A percentile compares a stretch with the other conserved stretches of the same genome.
Evolutionary conservation across 2,797 vertebrate species (phyloP).

Genomic region (Pachyuromys duprasi): DNA sequence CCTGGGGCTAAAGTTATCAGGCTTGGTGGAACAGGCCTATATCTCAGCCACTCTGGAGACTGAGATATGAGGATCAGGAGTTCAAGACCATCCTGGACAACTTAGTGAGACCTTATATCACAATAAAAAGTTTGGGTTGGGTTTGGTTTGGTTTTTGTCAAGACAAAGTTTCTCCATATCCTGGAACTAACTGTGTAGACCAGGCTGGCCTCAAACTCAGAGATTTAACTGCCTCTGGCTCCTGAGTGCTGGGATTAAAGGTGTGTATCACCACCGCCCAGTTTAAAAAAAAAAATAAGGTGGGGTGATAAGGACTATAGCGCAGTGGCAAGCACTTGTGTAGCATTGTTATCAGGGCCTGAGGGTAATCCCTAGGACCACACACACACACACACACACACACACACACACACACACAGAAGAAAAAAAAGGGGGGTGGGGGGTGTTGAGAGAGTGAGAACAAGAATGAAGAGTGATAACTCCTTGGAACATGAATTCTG

Average conservation of each 20-base stretch:
- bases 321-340: not conserved
- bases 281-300: not conserved
- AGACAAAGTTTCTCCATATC: not conserved
- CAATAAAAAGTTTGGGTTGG: not conserved
- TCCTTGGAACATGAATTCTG: constrained; percentile 18
- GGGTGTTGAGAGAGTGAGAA: not conserved
- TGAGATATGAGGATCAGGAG: not conserved
- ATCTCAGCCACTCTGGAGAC: not conserved
- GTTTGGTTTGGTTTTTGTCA: not conserved
- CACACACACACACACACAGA: not conserved
- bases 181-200: not conserved
- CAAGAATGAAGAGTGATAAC: not conserved
- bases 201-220: not conserved
- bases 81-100: not conserved
- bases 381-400: not conserved
- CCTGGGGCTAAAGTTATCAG: not conserved
- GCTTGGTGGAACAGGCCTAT: not conserved
- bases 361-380: not conserved
- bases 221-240: too few relatives aligned
- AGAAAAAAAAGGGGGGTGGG: not conserved
- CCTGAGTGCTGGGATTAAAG: too few relatives aligned
- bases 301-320: too few relatives aligned
- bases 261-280: too few relatives aligned
- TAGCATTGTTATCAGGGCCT: too few relatives aligned
- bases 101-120: not conserved